Conservation (phyloP, 1,140 invertebrate genomes). For the Hycleus phaleratus region DNA sequence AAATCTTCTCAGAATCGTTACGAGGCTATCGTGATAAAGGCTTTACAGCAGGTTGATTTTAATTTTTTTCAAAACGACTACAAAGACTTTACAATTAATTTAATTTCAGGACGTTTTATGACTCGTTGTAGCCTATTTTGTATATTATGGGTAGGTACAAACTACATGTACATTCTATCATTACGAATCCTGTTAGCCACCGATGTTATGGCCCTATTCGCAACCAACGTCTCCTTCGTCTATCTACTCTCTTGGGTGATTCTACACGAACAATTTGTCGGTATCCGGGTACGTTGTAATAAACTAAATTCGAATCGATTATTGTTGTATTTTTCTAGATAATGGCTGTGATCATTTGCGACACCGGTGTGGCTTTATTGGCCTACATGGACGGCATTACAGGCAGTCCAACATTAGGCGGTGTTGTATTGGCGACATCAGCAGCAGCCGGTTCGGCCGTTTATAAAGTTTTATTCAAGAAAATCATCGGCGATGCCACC, state of each 20-base stretch:
- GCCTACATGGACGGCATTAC: conserved; percentile 95
- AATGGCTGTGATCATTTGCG: conserved; percentile 88
- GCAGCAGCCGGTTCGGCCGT: conserved; percentile 85
- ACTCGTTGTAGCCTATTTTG: conserved; percentile 81
- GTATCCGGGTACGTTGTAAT: conserved; percentile 69
- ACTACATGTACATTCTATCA: conserved; percentile 85
- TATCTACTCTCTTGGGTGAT: conserved; percentile 95
- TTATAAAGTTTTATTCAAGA: conserved; percentile 87
- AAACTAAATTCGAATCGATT: neutral
- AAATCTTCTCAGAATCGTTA: conserved; percentile 69
- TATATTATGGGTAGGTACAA: conserved; percentile 83
- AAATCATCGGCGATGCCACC: conserved; percentile 83
- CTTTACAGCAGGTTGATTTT: conserved; percentile 62
- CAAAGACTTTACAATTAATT: conserved; percentile 2
- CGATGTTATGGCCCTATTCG: conserved; percentile 86
- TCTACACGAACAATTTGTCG: conserved; percentile 92
- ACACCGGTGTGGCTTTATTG: conserved; percentile 86
- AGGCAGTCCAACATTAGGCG: conserved; percentile 78
- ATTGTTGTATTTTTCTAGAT: conserved; percentile 53
- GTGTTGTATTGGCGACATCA: conserved; percentile 81
- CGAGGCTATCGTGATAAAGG: conserved; percentile 79
- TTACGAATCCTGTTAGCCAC: conserved; percentile 78
- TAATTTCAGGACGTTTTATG: conserved; percentile 64
- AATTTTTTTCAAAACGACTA: conserved; percentile 1
- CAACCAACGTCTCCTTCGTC: conserved; percentile 87